These are phyloP conservation scores for Acanthococcus lagerstroemiae DNA, from an alignment of 2,888 invertebrate species.

Conservation along the genomic window DNA sequence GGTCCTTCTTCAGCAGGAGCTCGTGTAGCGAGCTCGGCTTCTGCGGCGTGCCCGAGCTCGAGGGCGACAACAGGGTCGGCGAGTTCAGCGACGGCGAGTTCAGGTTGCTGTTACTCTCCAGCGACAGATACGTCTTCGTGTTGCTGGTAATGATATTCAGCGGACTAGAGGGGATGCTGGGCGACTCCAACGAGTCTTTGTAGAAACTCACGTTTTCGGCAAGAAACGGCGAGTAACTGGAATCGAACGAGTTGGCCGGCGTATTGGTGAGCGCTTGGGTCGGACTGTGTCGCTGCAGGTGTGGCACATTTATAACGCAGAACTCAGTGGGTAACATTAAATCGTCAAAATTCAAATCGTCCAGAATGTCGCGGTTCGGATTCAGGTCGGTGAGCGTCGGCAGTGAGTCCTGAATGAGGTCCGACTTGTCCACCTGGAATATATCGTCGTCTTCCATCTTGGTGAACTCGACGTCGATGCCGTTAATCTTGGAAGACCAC, in stretches of 20 bases:
- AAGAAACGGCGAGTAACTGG: constrained; percentile 39
- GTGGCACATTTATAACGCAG: constrained; percentile 17
- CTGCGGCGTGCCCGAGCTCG: constrained; percentile 40
- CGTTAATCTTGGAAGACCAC: constrained; percentile 24
- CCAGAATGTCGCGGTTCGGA: constrained; percentile 52
- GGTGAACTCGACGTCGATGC: constrained; percentile 8
- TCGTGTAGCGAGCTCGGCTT: constrained; percentile 52
- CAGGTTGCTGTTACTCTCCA: constrained; percentile 53
- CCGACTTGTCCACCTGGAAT: constrained; percentile 69
- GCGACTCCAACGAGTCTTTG: constrained; percentile 40
- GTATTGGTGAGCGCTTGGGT: constrained; percentile 10
- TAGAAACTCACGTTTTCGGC: constrained; percentile 39
- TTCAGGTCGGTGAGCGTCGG: constrained; percentile 77
- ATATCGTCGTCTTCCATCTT: constrained; percentile 28
- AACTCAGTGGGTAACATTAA: constrained; percentile 60
- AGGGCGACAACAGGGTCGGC: constrained; percentile 38
- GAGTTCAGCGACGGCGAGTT: constrained; percentile 46
- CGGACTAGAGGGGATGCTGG: constrained; percentile 47
- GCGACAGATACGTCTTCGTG: constrained; percentile 49
- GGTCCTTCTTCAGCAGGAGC: constrained; percentile 57
- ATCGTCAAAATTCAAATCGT: constrained; percentile 79
- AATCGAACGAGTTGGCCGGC: constrained; percentile 23
- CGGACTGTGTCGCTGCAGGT: constrained; percentile 19
- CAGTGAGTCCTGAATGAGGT: constrained; percentile 64
- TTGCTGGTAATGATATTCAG: constrained; percentile 40